phyloP scores from a whole-genome alignment of 2,113 vertebrate genomes.

The Prionailurus bengalensis region DNA sequence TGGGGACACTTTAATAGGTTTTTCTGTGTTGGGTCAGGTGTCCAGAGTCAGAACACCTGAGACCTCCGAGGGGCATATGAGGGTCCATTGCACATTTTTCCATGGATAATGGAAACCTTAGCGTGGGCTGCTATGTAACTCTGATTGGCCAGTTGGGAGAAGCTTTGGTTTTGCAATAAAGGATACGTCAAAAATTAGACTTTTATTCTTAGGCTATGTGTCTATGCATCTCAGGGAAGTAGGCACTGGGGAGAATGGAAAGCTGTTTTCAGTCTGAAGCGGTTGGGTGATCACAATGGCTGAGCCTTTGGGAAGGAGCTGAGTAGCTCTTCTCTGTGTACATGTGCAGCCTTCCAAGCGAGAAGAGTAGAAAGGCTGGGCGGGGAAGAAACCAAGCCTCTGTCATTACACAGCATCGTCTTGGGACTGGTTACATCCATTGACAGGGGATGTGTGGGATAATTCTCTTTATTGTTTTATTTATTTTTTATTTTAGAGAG shows the following conservation, averaged over 20 bases:
- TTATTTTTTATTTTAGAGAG: too few relatives aligned
- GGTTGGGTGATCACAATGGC: background rate
- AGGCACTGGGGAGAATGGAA: background rate
- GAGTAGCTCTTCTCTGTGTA: too few relatives aligned
- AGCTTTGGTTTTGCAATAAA: background rate
- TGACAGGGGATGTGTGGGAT: too few relatives aligned
- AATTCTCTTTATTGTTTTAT: too few relatives aligned
- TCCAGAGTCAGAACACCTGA: background rate
- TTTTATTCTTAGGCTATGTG: background rate
- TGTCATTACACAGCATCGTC: background rate
- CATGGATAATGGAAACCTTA: background rate
- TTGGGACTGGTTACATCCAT: too few relatives aligned
- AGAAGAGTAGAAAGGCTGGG: background rate
- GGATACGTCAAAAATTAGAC: background rate
- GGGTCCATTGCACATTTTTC: background rate
- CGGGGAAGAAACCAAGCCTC: background rate
- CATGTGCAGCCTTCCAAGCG: background rate
- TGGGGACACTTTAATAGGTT: too few relatives aligned
- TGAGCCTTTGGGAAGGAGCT: background rate
- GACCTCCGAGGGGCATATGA: background rate
- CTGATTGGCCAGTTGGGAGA: background rate
- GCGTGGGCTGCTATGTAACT: background rate
- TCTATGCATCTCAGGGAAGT: background rate
- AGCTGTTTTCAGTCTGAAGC: background rate
- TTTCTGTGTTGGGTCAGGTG: background rate